Evolutionary conservation across 2,797 vertebrate genomes (phyloP).

Genomic region (Telmatherina bonti): DNA sequence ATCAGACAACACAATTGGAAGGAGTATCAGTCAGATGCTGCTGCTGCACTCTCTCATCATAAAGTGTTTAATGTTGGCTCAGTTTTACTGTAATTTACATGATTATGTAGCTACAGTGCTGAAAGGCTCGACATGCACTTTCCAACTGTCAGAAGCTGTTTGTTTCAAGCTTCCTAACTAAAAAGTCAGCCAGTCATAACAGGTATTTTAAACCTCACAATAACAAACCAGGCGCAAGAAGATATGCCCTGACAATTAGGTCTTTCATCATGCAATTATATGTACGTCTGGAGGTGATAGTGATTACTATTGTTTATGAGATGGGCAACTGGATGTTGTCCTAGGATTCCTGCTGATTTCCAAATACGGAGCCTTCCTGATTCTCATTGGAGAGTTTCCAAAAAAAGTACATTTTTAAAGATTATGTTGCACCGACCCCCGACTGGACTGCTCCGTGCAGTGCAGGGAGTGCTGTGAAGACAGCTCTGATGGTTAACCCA

Average conservation of each 20-base stretch:
- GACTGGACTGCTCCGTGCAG: neutral
- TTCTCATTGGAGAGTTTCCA: conserved; percentile 39
- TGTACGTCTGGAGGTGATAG: conserved; percentile 44
- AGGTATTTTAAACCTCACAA: conserved; percentile 31
- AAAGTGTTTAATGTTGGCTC: conserved; percentile 8
- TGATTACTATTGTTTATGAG: conserved; percentile 60
- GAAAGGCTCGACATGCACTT: conserved; percentile 20
- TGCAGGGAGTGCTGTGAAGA: conserved; percentile 25
- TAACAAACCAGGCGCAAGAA: conserved; percentile 25
- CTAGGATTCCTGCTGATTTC: conserved; percentile 45
- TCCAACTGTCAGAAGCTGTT: conserved; percentile 24
- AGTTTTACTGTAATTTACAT: conserved; percentile 35
- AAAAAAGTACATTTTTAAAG: conserved; percentile 44
- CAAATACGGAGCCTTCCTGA: conserved; percentile 18
- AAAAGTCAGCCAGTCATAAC: conserved; percentile 18
- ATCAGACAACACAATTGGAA: conserved; percentile 1
- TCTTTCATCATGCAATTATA: conserved; percentile 38
- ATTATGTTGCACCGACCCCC: conserved; percentile 22
- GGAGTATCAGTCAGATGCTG: conserved; percentile 14
- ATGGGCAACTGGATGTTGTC: conserved; percentile 59
- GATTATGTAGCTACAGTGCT: conserved; percentile 12
- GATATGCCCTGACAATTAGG: conserved; percentile 11
- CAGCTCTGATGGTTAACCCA: conserved; percentile 36
- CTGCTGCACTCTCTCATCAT: conserved; percentile 13
- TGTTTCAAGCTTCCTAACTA: conserved; percentile 25